Conservation (phyloP, 2,113 vertebrate genomes). For the Danio rerio region DNA sequence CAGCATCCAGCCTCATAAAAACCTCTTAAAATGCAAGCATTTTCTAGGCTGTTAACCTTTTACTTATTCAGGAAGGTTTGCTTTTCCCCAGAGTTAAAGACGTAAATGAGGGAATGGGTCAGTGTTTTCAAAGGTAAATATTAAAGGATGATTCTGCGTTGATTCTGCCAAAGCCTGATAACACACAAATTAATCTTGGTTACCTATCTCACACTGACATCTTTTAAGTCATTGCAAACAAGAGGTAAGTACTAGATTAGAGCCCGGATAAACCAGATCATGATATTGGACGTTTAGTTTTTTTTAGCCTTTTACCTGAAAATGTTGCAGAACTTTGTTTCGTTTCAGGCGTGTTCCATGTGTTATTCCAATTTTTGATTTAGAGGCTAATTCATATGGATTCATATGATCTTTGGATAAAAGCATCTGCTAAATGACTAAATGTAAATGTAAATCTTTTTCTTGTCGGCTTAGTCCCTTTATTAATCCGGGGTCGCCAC, state of each 20-base stretch:
- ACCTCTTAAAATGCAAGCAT: background rate
- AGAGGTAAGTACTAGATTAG: background rate
- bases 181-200: constrained; percentile 73
- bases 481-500: too few relatives aligned
- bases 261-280: too few relatives aligned
- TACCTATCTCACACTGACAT: background rate
- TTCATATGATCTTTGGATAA: too few relatives aligned
- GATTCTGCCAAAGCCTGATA: constrained; percentile 65
- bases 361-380: too few relatives aligned
- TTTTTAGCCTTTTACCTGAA: too few relatives aligned
- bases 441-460: too few relatives aligned
- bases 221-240: background rate
- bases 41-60: constrained; percentile 25
- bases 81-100: background rate
- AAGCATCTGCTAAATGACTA: too few relatives aligned
- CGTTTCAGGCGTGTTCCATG: too few relatives aligned
- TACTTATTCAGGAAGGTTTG: background rate
- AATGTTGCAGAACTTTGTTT: too few relatives aligned
- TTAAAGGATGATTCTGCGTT: constrained; percentile 72
- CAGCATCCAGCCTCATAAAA: constrained; percentile 6
- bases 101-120: background rate
- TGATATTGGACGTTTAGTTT: too few relatives aligned
- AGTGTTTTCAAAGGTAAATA: constrained; percentile 50
- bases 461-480: too few relatives aligned
- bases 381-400: too few relatives aligned